Evolutionary conservation across 2,797 vertebrate genomes (phyloP).

Genomic region (Sebastes melanostomus): DNA sequence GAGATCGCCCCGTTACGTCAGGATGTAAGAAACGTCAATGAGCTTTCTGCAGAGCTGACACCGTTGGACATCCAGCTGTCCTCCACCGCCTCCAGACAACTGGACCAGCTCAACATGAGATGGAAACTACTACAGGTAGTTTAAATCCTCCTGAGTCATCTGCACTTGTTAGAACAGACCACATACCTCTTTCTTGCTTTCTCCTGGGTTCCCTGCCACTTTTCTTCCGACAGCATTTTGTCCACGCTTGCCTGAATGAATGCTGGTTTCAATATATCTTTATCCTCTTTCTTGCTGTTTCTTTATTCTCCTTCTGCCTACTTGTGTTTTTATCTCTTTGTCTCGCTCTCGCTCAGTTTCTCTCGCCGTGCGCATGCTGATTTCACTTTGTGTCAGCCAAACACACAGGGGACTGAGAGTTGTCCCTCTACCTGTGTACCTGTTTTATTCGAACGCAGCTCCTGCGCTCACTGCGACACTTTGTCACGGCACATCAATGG

Average conservation of each 20-base stretch:
- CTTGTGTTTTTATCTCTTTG: not conserved
- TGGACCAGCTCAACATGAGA: conserved; percentile 95
- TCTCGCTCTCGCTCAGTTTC: not conserved
- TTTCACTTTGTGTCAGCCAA: conserved; percentile 46
- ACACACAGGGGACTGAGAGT: conserved; percentile 29
- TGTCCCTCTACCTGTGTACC: conserved; percentile 35
- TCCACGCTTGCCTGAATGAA: conserved; percentile 15
- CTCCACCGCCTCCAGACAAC: conserved; percentile 90
- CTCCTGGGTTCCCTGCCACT: not conserved
- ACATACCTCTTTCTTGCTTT: not conserved
- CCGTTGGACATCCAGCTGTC: conserved; percentile 94
- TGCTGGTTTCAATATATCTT: not conserved
- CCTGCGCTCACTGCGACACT: conserved; percentile 20
- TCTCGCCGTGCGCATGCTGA: not conserved
- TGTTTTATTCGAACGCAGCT: conserved; percentile 38
- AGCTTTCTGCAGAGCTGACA: conserved; percentile 90
- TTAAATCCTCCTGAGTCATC: not conserved
- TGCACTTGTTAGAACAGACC: not conserved
- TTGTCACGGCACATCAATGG: conserved; percentile 62
- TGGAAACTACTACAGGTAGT: conserved; percentile 95
- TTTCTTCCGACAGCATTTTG: conserved; percentile 7
- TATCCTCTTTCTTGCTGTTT: not conserved
- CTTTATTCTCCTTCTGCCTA: not conserved
- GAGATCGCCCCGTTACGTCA: conserved; percentile 90
- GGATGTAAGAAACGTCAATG: conserved; percentile 91